These are phyloP conservation scores for Zaprionus tsacasi DNA, from an alignment of 1,140 invertebrate species.

Conservation along the genomic window DNA sequence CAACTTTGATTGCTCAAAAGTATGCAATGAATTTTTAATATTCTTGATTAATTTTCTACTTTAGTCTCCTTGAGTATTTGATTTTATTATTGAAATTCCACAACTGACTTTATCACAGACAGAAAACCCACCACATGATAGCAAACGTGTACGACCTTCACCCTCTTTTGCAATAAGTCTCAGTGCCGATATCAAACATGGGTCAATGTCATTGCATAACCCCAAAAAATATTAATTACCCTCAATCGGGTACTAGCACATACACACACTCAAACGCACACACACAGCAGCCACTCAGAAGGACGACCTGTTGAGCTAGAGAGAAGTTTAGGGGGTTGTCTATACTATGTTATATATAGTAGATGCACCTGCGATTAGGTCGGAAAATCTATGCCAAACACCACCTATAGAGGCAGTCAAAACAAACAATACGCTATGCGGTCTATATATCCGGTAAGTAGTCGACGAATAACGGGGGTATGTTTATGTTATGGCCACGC, in stretches of 20 bases:
- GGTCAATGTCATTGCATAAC: conserved; percentile 51
- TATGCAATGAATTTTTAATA: conserved; percentile 22
- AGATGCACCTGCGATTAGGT: conserved; percentile 60
- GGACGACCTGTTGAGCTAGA: conserved; percentile 64
- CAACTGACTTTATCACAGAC: not conserved
- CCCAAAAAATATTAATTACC: conserved; percentile 51
- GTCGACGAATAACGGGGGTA: conserved; percentile 53
- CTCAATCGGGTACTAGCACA: conserved; percentile 31
- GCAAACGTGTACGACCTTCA: conserved; percentile 38
- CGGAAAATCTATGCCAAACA: conserved; percentile 69
- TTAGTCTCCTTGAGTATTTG: not conserved
- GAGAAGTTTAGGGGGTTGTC: conserved; percentile 63
- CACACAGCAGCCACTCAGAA: conserved; percentile 50
- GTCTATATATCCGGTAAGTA: conserved; percentile 26
- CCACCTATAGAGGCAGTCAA: conserved; percentile 63
- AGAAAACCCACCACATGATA: conserved; percentile 3
- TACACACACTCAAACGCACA: conserved; percentile 36
- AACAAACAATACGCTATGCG: conserved; percentile 46
- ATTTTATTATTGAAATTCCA: conserved; percentile 11
- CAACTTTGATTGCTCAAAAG: conserved; percentile 11
- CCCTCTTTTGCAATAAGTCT: conserved; percentile 12
- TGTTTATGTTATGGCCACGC: conserved; percentile 63
- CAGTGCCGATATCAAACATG: conserved; percentile 13
- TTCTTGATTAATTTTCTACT: not conserved
- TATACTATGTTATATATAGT: conserved; percentile 28